These are phyloP conservation scores for Trissolcus japonicus DNA, from an alignment of 2,888 invertebrate species.

Conservation along the genomic window DNA sequence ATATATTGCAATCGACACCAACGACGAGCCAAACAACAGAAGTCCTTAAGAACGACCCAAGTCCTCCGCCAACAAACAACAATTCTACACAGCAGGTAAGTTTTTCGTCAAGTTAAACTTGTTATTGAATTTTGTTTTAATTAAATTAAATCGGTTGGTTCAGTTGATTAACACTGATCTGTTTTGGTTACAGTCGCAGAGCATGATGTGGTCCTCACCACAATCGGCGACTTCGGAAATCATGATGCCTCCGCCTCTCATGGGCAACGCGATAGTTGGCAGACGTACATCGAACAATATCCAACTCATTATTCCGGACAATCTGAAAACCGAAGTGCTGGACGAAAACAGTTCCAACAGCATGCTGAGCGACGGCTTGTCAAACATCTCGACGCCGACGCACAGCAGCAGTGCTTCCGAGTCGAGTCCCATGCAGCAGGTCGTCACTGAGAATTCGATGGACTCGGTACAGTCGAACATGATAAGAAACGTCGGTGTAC, in stretches of 20 bases:
- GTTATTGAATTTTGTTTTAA: too few relatives aligned
- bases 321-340: conserved; percentile 79
- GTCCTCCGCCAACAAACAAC: conserved; percentile 66
- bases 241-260: conserved; percentile 83
- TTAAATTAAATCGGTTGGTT: too few relatives aligned
- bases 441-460: conserved; percentile 76
- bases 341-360: conserved; percentile 86
- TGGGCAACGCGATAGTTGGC: conserved; percentile 77
- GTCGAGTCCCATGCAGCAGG: conserved; percentile 70
- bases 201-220: conserved; percentile 69
- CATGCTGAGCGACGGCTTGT: conserved; percentile 75
- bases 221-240: conserved; percentile 77
- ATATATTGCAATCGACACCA: conserved; percentile 59
- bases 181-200: conserved; percentile 48
- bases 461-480: conserved; percentile 65
- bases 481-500: conserved; percentile 64
- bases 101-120: too few relatives aligned
- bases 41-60: conserved; percentile 70
- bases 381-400: conserved; percentile 68
- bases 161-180: not conserved
- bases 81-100: conserved; percentile 53
- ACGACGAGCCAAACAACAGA: conserved; percentile 59
- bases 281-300: conserved; percentile 80
- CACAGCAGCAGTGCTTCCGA: conserved; percentile 63
- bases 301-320: conserved; percentile 79